Conservation (phyloP, 1,140 invertebrate species). For the Oscheius sp. region DNA sequence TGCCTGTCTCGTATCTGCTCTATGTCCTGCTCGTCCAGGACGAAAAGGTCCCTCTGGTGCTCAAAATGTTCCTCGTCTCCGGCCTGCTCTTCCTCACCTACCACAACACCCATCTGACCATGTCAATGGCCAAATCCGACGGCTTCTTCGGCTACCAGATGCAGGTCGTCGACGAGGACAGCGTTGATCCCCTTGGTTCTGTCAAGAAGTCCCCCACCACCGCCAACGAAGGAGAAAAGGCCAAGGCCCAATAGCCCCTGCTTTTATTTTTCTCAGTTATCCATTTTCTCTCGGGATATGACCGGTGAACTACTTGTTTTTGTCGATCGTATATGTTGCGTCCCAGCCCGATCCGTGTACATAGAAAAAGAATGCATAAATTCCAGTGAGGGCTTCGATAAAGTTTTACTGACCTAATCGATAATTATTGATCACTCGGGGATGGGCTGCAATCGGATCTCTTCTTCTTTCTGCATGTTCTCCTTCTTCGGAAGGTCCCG, state of each 20-base stretch:
- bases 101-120: slow-evolving; percentile 38
- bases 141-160: slow-evolving; percentile 30
- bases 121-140: slow-evolving; percentile 24
- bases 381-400: too few species aligned
- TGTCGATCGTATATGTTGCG: too few species aligned
- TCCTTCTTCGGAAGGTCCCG: slow-evolving; percentile 72
- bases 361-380: too few species aligned
- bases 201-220: slow-evolving; percentile 13
- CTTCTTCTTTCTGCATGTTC: slow-evolving; percentile 20
- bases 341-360: too few species aligned
- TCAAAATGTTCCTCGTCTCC: slow-evolving; percentile 17
- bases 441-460: slow-evolving; percentile 15
- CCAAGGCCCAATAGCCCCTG: background rate
- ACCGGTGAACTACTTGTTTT: too few species aligned
- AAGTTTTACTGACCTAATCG: too few species aligned
- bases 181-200: slow-evolving; percentile 24
- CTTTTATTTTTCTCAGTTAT: too few species aligned
- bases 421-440: background rate
- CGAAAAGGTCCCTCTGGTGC: slow-evolving; percentile 17
- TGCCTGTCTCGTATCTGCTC: slow-evolving; percentile 25
- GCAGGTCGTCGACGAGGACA: slow-evolving; percentile 27
- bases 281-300: too few species aligned
- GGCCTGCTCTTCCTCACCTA: slow-evolving; percentile 35
- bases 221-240: slow-evolving; percentile 2
- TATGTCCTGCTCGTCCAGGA: slow-evolving; percentile 24